Percentiles rank a stretch among this genome's conserved stretches.
Conservation (phyloP, 2,888 invertebrate genomes). For the Apamea crenata region DNA sequence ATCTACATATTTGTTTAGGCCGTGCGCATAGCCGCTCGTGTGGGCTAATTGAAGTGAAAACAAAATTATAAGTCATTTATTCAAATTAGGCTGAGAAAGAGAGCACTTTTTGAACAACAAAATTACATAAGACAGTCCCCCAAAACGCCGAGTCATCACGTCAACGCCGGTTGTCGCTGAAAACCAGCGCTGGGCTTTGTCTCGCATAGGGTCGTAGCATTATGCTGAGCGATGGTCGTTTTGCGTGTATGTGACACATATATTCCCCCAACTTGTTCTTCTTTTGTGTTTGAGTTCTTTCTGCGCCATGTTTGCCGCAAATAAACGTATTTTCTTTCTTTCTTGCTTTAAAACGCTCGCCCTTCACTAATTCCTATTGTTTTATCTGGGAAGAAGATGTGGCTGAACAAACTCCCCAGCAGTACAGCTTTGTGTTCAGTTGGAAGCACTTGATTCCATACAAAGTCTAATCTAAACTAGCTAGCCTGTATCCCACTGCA, state of each 20-base stretch:
- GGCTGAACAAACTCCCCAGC: neutral
- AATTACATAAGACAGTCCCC: neutral
- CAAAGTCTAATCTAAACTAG: neutral
- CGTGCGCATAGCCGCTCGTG: neutral
- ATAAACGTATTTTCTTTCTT: no score
- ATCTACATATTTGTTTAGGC: slow-evolving; percentile 18
- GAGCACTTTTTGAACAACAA: neutral
- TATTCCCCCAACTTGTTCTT: no score
- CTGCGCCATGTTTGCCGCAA: no score
- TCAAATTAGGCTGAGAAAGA: neutral
- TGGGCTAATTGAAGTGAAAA: neutral
- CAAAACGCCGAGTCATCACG: neutral
- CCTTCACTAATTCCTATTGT: no score
- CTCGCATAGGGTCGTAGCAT: no score
- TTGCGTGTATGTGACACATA: no score
- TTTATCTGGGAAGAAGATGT: neutral
- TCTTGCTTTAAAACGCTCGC: neutral
- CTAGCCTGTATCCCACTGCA: no score
- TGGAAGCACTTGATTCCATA: neutral
- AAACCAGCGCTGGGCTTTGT: no score
- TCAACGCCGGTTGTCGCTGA: neutral
- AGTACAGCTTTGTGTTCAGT: neutral
- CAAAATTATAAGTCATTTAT: neutral
- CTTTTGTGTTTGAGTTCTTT: no score
- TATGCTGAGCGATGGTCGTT: no score